A percentile compares a stretch with the other conserved stretches of the same genome.
phyloP scores from a whole-genome alignment of 2,113 vertebrate species.

The Potamarius usumacintae region DNA sequence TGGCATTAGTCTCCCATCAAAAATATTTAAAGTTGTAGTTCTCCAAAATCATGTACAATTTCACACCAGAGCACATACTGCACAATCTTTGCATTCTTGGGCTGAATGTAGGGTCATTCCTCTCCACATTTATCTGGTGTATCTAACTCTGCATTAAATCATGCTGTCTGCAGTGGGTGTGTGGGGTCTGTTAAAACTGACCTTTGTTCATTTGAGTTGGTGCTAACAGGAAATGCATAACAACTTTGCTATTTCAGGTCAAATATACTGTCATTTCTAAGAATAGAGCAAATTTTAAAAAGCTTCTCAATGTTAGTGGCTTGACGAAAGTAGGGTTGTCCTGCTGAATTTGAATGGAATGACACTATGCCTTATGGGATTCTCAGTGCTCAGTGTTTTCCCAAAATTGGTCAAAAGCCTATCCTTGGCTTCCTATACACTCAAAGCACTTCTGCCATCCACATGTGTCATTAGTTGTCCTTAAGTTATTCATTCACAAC shows the following conservation, averaged over 20 bases:
- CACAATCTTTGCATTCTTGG: conserved; percentile 40
- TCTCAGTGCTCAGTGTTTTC: conserved; percentile 33
- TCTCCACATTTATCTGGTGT: conserved; percentile 37
- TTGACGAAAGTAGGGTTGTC: conserved; percentile 13
- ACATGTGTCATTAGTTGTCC: conserved; percentile 20
- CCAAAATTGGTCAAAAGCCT: conserved; percentile 55
- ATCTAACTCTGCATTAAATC: conserved; percentile 32
- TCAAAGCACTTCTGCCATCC: not conserved
- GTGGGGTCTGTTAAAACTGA: conserved; percentile 35
- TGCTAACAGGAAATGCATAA: conserved; percentile 72
- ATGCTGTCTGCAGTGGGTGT: conserved; percentile 32
- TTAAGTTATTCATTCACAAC: conserved; percentile 18
- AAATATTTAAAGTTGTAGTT: conserved; percentile 50
- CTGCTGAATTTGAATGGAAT: conserved; percentile 51
- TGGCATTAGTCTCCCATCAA: conserved; percentile 37
- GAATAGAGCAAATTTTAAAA: not conserved
- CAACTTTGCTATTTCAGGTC: conserved; percentile 40
- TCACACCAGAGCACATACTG: conserved; percentile 49
- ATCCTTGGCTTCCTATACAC: conserved; percentile 11
- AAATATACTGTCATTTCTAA: conserved; percentile 11
- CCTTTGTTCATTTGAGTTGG: conserved; percentile 32
- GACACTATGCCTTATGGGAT: conserved; percentile 45
- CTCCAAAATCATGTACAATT: conserved; percentile 50
- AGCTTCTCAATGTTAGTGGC: conserved; percentile 25
- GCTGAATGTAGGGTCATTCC: conserved; percentile 11